These are phyloP conservation scores for Mactra quadrangularis DNA, from an alignment of 1,140 invertebrate species.

Conservation along the genomic window DNA sequence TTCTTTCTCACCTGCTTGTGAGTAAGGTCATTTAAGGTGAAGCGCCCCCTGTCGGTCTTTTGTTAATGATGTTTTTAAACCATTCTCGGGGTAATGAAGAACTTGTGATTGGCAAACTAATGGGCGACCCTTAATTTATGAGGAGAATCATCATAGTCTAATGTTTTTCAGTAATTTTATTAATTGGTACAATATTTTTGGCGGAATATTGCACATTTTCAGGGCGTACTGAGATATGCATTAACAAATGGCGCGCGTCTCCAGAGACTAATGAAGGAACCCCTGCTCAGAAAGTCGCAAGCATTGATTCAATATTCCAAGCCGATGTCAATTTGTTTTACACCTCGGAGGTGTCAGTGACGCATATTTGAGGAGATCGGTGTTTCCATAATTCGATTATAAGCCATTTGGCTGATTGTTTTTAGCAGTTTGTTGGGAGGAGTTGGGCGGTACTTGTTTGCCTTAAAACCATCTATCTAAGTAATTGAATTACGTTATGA, in stretches of 20 bases:
- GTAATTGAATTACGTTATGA: slow-evolving; percentile 43
- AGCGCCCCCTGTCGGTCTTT: slow-evolving; percentile 1
- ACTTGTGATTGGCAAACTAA: neutral
- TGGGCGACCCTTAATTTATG: neutral
- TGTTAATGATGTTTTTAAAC: slow-evolving; percentile 14
- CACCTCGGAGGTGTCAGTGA: slow-evolving; percentile 32
- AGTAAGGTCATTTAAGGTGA: slow-evolving; percentile 35
- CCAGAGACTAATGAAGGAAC: slow-evolving; percentile 12
- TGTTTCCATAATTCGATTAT: slow-evolving; percentile 50
- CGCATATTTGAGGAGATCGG: slow-evolving; percentile 5
- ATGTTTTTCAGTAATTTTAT: slow-evolving; percentile 38
- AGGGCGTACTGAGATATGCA: neutral
- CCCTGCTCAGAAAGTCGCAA: neutral
- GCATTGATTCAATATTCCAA: slow-evolving; percentile 35
- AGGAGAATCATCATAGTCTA: too few relatives aligned
- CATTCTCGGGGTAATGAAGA: slow-evolving; percentile 15
- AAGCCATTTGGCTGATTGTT: slow-evolving; percentile 49
- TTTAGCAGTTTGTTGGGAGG: slow-evolving; percentile 42
- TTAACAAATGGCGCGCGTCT: neutral
- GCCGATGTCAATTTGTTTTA: slow-evolving; percentile 19
- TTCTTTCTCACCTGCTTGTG: slow-evolving; percentile 15
- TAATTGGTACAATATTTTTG: slow-evolving; percentile 45
- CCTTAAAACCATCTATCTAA: slow-evolving; percentile 31
- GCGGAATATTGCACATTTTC: neutral
- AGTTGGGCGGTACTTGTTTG: slow-evolving; percentile 16